A percentile compares a stretch with the other conserved stretches of the same genome.
Conservation (phyloP, 2,888 invertebrate species). For the Xanthorhoe designata region DNA sequence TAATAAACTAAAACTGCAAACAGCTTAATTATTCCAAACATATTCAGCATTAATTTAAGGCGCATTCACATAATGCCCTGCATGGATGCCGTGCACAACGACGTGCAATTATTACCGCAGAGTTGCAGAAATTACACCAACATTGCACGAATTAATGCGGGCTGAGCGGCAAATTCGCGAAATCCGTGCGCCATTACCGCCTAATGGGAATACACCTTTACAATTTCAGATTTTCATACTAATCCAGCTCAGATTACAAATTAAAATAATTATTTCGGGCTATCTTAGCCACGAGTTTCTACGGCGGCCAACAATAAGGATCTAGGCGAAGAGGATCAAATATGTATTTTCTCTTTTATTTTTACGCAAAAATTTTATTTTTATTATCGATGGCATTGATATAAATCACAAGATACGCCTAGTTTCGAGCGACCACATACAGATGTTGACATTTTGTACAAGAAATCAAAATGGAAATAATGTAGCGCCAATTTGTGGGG, state of each 20-base stretch:
- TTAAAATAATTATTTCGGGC: neutral
- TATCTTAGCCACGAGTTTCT: neutral
- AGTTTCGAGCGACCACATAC: no score
- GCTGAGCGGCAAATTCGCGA: constrained; percentile 18
- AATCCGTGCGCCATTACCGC: constrained; percentile 17
- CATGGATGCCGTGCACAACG: constrained; percentile 16
- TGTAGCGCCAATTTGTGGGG: no score
- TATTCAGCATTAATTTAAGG: constrained; percentile 12
- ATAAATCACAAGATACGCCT: neutral
- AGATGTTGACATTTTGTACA: no score
- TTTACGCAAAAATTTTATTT: no score
- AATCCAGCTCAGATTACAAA: constrained; percentile 9
- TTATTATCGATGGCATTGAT: neutral
- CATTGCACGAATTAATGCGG: constrained; percentile 26
- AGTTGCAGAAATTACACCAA: constrained; percentile 27
- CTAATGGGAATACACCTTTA: constrained; percentile 24
- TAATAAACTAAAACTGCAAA: neutral
- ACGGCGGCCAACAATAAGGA: neutral
- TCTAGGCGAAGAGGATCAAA: no score
- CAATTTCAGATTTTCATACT: constrained; percentile 16
- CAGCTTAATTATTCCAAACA: constrained; percentile 5
- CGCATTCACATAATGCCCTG: constrained; percentile 25
- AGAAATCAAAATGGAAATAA: no score
- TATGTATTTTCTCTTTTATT: no score
- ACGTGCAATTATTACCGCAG: constrained; percentile 28